Conservation (phyloP, 2,888 invertebrate species). For the Agrochola macilenta region DNA sequence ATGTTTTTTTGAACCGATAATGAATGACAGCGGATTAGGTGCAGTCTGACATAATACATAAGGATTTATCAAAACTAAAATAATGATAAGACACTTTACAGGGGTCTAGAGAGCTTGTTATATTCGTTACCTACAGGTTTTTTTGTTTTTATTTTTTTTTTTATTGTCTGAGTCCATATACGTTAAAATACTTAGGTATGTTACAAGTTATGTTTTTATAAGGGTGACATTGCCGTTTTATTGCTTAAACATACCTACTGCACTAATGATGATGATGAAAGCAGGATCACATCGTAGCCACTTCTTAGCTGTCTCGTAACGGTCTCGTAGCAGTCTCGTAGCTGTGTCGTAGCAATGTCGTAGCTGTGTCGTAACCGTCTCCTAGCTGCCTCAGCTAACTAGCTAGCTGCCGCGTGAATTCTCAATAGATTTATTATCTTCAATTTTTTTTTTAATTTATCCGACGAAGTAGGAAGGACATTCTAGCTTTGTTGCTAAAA, state of each 20-base stretch:
- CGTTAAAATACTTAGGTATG: no score
- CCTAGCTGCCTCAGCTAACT: no score
- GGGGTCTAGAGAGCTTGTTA: not conserved
- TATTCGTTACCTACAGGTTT: not conserved
- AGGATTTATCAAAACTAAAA: not conserved
- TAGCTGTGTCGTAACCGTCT: no score
- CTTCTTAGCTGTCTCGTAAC: not conserved
- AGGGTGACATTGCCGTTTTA: not conserved
- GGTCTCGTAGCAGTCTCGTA: not conserved
- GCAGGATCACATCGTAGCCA: not conserved
- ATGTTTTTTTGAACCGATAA: not conserved
- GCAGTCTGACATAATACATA: not conserved
- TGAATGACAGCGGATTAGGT: not conserved
- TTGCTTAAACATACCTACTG: not conserved
- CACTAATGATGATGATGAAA: not conserved
- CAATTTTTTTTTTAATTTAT: no score
- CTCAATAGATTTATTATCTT: not conserved
- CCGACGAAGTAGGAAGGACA: no score
- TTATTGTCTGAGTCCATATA: no score
- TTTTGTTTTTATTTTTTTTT: no score
- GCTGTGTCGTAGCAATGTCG: not conserved
- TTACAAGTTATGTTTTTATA: no score
- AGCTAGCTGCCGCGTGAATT: not conserved
- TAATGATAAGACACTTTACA: not conserved
- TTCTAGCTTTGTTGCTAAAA: not conserved